Percentiles rank a stretch among this genome's conserved stretches.
These are phyloP conservation scores for Rhagium mordax DNA, from an alignment of 2,888 invertebrate species.

Conservation along the genomic window DNA sequence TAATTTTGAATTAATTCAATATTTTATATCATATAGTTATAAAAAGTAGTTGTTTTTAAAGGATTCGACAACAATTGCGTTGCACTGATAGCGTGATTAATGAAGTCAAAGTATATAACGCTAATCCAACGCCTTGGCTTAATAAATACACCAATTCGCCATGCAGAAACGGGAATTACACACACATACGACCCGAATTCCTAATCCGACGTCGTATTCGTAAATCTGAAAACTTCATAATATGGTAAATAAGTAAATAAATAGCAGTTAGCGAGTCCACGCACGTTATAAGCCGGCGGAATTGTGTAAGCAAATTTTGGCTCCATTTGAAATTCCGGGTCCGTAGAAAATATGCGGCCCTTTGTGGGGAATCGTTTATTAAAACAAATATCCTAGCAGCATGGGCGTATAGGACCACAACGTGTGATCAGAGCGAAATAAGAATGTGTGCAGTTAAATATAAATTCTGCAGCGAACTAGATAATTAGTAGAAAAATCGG, in stretches of 20 bases:
- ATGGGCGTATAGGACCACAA: background rate
- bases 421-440: background rate
- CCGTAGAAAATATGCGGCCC: background rate
- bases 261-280: background rate
- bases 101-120: too few species aligned
- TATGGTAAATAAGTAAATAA: background rate
- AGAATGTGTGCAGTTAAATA: too few species aligned
- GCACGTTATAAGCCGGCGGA: background rate
- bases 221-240: background rate
- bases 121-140: too few species aligned
- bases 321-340: background rate
- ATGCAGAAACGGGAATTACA: background rate
- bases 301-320: background rate
- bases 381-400: background rate
- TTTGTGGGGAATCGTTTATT: background rate
- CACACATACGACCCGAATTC: background rate
- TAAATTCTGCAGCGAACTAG: too few species aligned
- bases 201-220: background rate
- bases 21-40: too few species aligned
- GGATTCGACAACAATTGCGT: too few species aligned
- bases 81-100: too few species aligned
- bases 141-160: too few species aligned
- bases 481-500: too few species aligned
- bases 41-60: too few species aligned
- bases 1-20: too few species aligned